Evolutionary conservation across 2,113 vertebrate species (phyloP).

Genomic region (Cottus gobio): DNA sequence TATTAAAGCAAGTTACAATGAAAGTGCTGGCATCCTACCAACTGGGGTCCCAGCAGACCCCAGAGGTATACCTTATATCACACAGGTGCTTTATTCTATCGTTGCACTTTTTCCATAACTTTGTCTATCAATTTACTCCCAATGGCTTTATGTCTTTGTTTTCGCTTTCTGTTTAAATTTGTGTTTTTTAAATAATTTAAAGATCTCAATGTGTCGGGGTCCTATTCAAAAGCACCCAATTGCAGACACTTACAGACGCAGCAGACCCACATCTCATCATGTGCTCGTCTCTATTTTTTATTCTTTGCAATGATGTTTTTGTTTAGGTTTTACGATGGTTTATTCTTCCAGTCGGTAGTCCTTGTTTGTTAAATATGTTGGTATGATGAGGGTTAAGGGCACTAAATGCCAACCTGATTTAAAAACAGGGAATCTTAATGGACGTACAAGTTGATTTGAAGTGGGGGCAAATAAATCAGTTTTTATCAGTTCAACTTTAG

Average conservation of each 20-base stretch:
- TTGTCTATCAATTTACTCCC: not conserved
- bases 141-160: not conserved
- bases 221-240: not conserved
- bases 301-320: not conserved
- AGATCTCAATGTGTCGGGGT: not conserved
- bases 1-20: conserved; percentile 21
- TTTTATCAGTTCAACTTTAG: conserved; percentile 3
- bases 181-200: not conserved
- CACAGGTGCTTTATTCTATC: not conserved
- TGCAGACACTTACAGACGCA: not conserved
- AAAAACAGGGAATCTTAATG: not conserved
- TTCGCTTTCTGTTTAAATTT: not conserved
- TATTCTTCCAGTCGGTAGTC: not conserved
- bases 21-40: conserved; percentile 14
- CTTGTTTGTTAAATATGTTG: not conserved
- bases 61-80: not conserved
- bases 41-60: not conserved
- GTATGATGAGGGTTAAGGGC: not conserved
- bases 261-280: not conserved
- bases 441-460: not conserved
- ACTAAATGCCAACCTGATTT: not conserved
- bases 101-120: not conserved
- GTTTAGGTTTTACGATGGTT: not conserved
- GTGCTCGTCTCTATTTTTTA: not conserved
- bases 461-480: conserved; percentile 5